A percentile compares a stretch with the other conserved stretches of the same genome.
phyloP scores from a whole-genome alignment of 2,113 vertebrate species.

The Ramphastos sulfuratus region DNA sequence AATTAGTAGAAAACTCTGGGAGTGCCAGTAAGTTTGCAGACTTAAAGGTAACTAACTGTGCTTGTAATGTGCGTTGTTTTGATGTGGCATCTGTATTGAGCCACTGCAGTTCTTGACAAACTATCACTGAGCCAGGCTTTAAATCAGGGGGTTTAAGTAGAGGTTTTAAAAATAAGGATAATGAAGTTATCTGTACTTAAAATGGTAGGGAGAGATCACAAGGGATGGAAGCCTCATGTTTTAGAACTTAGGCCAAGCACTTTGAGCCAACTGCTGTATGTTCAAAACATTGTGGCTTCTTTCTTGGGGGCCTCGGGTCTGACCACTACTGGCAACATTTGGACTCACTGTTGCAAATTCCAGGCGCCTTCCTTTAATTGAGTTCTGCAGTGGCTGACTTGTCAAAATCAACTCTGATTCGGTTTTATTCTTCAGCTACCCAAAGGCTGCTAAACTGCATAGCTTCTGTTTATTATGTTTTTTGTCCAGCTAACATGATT shows the following conservation, averaged over 20 bases:
- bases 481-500: not conserved
- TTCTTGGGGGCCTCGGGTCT: not conserved
- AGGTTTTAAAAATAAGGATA: not conserved
- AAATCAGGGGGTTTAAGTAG: not conserved
- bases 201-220: not conserved
- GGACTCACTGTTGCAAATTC: not conserved
- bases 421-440: not conserved
- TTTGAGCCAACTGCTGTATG: not conserved
- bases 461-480: not conserved
- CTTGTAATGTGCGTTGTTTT: not conserved
- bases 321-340: not conserved
- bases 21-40: not conserved
- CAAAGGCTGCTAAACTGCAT: not conserved
- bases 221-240: not conserved
- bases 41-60: not conserved
- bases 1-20: not conserved
- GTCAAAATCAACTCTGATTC: not conserved
- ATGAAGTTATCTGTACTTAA: not conserved
- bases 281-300: not conserved
- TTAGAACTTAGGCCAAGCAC: not conserved
- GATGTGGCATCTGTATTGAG: not conserved
- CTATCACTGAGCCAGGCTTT: not conserved
- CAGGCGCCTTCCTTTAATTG: not conserved
- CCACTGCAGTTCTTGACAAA: not conserved
- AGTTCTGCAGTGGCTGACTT: not conserved